Percentiles rank a stretch among this genome's conserved stretches.
Evolutionary conservation across 2,113 vertebrate species (phyloP).

Genomic region (Pongo abelii): DNA sequence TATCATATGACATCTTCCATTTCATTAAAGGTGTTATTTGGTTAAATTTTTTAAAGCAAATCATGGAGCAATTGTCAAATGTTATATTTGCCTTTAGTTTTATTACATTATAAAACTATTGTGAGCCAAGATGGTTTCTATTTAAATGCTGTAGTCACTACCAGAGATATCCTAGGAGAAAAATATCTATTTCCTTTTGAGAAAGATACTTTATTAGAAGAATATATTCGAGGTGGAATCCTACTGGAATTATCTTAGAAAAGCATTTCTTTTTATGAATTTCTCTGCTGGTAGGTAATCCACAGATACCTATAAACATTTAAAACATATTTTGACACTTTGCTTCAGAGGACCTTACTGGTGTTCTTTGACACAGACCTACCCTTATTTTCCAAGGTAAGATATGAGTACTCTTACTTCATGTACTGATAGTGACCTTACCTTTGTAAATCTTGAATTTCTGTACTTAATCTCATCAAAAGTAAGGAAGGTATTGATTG

Average conservation of each 20-base stretch:
- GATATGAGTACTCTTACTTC: neutral
- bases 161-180: neutral
- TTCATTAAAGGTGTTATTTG: neutral
- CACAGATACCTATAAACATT: neutral
- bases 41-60: conserved; percentile 48
- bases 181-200: neutral
- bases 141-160: neutral
- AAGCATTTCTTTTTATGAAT: conserved; percentile 21
- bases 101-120: neutral
- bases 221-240: neutral
- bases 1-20: neutral
- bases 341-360: neutral
- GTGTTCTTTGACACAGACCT: neutral
- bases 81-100: neutral
- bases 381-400: neutral
- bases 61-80: conserved; percentile 41
- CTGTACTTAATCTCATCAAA: neutral
- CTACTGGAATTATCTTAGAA: neutral
- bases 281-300: neutral
- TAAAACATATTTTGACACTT: neutral
- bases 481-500: neutral
- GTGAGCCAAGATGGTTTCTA: neutral
- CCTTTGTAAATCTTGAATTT: neutral
- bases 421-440: neutral
- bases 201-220: neutral